A percentile compares a stretch with the other conserved stretches of the same genome.
Evolutionary conservation across 92 coral and sea anemone species (phyloP).

Genomic region (Desmophyllum pertusum): DNA sequence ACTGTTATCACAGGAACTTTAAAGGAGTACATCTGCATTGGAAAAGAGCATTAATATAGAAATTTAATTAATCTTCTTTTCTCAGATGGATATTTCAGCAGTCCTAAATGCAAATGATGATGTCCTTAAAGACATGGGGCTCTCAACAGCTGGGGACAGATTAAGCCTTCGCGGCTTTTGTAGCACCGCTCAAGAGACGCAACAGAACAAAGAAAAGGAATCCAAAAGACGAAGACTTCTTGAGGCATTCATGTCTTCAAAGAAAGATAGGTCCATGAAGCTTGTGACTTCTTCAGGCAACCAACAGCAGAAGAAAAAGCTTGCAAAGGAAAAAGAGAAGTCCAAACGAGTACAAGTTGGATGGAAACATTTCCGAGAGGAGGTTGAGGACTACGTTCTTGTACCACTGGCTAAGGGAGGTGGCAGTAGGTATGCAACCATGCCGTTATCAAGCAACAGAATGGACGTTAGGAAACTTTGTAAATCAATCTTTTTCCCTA

Average conservation of each 20-base stretch:
- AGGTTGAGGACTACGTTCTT: slow-evolving; percentile 62
- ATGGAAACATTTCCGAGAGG: slow-evolving; percentile 68
- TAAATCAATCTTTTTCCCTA: slow-evolving; percentile 67
- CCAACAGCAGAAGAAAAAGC: slow-evolving; percentile 45
- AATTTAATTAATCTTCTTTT: slow-evolving; percentile 41
- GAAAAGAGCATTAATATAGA: slow-evolving; percentile 43
- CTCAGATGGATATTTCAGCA: slow-evolving; percentile 71
- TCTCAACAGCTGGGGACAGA: slow-evolving; percentile 70
- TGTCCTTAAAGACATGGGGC: slow-evolving; percentile 70
- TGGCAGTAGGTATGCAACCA: slow-evolving; percentile 63
- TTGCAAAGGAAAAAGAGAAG: slow-evolving; percentile 50
- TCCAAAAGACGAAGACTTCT: slow-evolving; percentile 57
- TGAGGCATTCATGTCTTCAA: slow-evolving; percentile 67
- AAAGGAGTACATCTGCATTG: slow-evolving; percentile 31
- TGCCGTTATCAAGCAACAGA: slow-evolving; percentile 59
- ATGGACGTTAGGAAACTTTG: slow-evolving; percentile 57
- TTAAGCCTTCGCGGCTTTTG: slow-evolving; percentile 77
- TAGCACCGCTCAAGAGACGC: slow-evolving; percentile 57
- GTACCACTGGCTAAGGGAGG: slow-evolving; percentile 67
- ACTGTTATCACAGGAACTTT: no score
- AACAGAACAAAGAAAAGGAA: slow-evolving; percentile 53
- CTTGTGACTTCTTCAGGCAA: slow-evolving; percentile 25
- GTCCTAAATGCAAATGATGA: slow-evolving; percentile 67
- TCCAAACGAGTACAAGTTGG: slow-evolving; percentile 66
- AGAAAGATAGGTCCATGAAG: slow-evolving; percentile 56